Base-by-base conservation (phyloP, 2,888 invertebrate species). In the Belgica antarctica region DNA sequence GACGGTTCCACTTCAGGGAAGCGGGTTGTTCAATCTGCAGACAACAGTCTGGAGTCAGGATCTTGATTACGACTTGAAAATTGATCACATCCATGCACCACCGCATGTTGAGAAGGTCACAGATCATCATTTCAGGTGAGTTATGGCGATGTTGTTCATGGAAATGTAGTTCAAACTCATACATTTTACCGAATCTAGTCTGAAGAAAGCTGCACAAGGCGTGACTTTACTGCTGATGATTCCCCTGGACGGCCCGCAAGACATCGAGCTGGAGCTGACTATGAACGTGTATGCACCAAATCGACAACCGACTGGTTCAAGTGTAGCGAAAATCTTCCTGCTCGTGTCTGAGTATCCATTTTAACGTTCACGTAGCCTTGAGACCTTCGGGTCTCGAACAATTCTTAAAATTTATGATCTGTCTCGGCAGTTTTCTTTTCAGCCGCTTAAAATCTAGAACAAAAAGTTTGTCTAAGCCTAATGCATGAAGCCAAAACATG, bases 201-300 rank as follows among this genome's bases (percentile, higher is more conserved):
- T 83, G 72, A 76, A 80, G 1, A 83, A 84, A 75, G 79, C 77
- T 2, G 82, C 83, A 10, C 87, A 89, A 73, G 88, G 90, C 77
- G 93, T 90, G 0, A 86, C 89, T 1, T 83, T 95, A n/a, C 85
- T 88, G 0, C 78, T 96, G 46, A 85, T 88, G 7, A 83, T 84
- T 71, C 83, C 89, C 0, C 84, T 96, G 1, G 84, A 86, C 72
- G 96, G 96, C 0, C 95, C 96, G 0, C 96, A 96, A 78, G 94
- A 94, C 75, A 88, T 96, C 73, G 92, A 94, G 75, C 79, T 96
- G 31, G 89, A 93, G 75, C 82, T 96, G 27, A 87, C 87, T 72
- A 94, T 96, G 94, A 89, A 91, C 71, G 83, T 94, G 1, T 90
- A 87, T 77, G 83, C 86, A 62, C 86, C 87, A 2, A 57, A 70